Conservation (phyloP, 2,888 invertebrate genomes). For the Corythucha ciliata region DNA sequence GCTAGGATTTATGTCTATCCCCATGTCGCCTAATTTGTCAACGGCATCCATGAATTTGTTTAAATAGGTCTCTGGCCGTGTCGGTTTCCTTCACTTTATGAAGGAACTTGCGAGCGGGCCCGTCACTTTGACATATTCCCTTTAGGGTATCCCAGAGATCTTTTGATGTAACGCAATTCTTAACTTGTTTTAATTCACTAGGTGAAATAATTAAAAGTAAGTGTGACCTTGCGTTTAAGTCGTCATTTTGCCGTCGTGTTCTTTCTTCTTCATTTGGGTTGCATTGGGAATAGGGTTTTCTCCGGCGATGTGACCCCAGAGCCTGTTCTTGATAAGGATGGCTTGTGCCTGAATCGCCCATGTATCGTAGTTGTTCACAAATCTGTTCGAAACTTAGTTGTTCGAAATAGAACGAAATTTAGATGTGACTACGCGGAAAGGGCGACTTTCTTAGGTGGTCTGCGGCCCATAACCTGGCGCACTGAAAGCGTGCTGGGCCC, state of each 20-base stretch:
- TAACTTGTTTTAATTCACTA: conserved; percentile 33
- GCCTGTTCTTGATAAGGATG: neutral
- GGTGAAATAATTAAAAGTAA: conserved; percentile 27
- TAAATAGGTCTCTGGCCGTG: conserved; percentile 39
- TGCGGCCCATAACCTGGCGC: no score
- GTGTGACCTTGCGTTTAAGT: neutral
- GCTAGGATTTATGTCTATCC: conserved; percentile 36
- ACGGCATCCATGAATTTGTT: conserved; percentile 40
- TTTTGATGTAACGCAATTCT: conserved; percentile 35
- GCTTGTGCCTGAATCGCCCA: conserved; percentile 8
- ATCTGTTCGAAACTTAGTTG: no score
- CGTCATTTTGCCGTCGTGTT: neutral
- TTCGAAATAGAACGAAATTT: no score
- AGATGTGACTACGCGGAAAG: no score
- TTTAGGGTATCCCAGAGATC: conserved; percentile 41
- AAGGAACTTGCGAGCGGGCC: conserved; percentile 40
- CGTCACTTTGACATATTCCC: conserved; percentile 39
- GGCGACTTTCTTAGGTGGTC: no score
- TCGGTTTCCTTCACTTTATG: conserved; percentile 38
- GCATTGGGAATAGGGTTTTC: neutral
- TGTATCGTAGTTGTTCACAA: conserved; percentile 7
- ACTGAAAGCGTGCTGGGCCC: no score
- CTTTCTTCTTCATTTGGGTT: neutral
- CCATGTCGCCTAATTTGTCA: conserved; percentile 39
- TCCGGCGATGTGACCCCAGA: neutral